Base-by-base conservation (phyloP, 2,888 invertebrate species). In the Standfussiana lucernea region DNA sequence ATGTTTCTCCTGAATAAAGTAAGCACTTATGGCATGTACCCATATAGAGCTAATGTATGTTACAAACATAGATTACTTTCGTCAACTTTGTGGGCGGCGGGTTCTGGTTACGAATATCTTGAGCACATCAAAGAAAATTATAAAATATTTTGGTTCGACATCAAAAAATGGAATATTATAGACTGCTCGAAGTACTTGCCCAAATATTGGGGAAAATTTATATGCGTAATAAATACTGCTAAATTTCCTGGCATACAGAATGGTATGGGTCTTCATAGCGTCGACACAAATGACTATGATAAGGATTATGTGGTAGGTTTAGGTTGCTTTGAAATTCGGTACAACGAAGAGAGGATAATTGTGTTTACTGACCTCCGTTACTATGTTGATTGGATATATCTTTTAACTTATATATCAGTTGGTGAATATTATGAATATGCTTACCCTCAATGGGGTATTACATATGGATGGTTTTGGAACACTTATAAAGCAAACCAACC, bases 131-230 rank as follows among this genome's bases (percentile, higher is more conserved):
- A 47, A 2, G 92, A 94, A 76, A 94, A 94, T 78, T 94, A 92
- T 76, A 92, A 92, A 70, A 93, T 94, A 47, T 90, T 90, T 75
- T 89, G 81, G 67, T 35, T 71, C 0, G 1, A 7, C 0, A 15
- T 84, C 11, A 0, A n/a, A 84, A 6, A 35, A 90, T 0, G 89
- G 85, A 0, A 0, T 7, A 4, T 83, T 11, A 81, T 84, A 2
- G 93, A 94, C 71, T 95, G 95, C 78, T 93, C 93, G 0, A 90
- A 78, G 11, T 93, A 91, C 42, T 62, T 94, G 0, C 94, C 94
- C 0, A 95, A 95, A 76, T 93, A 89, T 89, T 95, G 94, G 95
- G 95, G 94, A 0, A 94, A 94, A 79, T 95, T 94, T 72, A 92
- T 94, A 32, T 95, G 95, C 64, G n/a, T 93, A 0, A 85, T 28